Evolutionary conservation across 2,797 vertebrate genomes (phyloP).

Genomic region (Myotis pilosus): DNA sequence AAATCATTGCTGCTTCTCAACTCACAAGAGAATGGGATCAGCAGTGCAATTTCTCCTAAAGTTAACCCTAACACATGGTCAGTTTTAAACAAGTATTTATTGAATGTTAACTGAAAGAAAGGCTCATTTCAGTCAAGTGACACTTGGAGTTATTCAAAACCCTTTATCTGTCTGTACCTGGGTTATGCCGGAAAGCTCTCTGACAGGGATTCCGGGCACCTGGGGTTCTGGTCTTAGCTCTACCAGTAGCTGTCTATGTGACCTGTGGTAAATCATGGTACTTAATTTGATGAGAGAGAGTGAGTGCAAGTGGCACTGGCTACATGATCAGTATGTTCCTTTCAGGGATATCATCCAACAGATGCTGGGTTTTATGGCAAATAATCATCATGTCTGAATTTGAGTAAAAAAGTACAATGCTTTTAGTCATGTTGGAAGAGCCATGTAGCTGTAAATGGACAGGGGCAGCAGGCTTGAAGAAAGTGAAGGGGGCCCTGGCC

Average conservation of each 20-base stretch:
- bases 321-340: neutral
- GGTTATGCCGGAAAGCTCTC: neutral
- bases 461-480: neutral
- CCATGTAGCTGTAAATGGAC: constrained; percentile 13
- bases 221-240: constrained; percentile 18
- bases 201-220: neutral
- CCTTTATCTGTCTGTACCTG: neutral
- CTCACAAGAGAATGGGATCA: neutral
- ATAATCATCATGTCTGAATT: neutral
- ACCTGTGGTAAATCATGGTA: constrained; percentile 12
- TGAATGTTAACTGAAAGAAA: constrained; percentile 45
- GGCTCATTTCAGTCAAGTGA: constrained; percentile 35
- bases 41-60: constrained; percentile 7
- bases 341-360: neutral
- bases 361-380: constrained; percentile 17
- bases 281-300: neutral
- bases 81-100: constrained; percentile 23
- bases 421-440: neutral
- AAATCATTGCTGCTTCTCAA: constrained; percentile 13
- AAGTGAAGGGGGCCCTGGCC: neutral
- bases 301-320: neutral
- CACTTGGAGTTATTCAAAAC: constrained; percentile 31
- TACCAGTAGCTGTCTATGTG: constrained; percentile 5
- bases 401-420: constrained; percentile 35
- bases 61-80: constrained; percentile 24